Conservation (phyloP, 2,888 invertebrate genomes). For the Lasioglossum malachurum region DNA sequence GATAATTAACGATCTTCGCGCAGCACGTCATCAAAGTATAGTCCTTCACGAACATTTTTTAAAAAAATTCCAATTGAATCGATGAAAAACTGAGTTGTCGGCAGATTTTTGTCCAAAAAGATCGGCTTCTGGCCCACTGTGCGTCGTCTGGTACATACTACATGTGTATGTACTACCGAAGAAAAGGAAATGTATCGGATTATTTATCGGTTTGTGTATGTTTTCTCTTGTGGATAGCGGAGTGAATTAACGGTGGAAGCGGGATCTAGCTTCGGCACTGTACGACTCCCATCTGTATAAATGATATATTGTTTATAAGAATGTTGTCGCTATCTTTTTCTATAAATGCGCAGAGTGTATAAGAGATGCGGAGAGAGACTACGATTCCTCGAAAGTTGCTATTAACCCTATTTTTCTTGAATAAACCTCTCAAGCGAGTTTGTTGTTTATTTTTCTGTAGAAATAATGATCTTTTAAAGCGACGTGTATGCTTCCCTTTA, state of each 20-base stretch:
- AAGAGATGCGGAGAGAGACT: not conserved
- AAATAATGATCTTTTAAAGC: not conserved
- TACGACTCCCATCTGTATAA: not conserved
- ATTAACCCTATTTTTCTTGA: slow-evolving; percentile 1
- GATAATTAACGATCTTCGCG: too few relatives aligned
- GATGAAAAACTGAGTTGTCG: too few relatives aligned
- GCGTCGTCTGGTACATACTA: too few relatives aligned
- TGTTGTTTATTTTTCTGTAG: not conserved
- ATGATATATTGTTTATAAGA: not conserved
- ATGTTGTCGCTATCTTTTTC: not conserved
- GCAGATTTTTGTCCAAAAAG: too few relatives aligned
- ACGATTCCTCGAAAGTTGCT: not conserved
- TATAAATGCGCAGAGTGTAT: not conserved
- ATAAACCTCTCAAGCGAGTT: not conserved
- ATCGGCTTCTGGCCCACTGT: too few relatives aligned
- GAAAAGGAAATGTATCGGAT: not conserved
- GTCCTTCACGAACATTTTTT: too few relatives aligned
- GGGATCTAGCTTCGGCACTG: not conserved
- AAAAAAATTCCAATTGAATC: too few relatives aligned
- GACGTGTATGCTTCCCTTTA: not conserved
- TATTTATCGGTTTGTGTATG: not conserved
- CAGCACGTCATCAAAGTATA: too few relatives aligned
- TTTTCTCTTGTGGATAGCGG: not conserved
- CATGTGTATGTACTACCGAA: not conserved
- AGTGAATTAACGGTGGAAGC: not conserved